Conservation (phyloP, 2,888 invertebrate genomes). For the Lycocerus yunnanus region DNA sequence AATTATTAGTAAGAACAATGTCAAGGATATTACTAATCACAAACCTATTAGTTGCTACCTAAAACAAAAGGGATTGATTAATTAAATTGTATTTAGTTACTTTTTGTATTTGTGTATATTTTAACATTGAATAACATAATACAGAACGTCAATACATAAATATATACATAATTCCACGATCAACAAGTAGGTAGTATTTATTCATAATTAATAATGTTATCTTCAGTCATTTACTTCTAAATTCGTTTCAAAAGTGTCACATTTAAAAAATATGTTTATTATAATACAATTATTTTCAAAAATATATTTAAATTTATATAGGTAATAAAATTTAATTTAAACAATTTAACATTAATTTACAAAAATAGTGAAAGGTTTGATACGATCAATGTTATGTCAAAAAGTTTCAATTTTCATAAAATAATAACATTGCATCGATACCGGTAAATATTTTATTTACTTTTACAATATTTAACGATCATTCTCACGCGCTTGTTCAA, state of each 20-base stretch:
- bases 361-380: neutral
- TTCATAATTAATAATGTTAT: slow-evolving; percentile 11
- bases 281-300: neutral
- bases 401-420: neutral
- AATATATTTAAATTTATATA: neutral
- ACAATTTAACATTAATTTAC: neutral
- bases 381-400: neutral
- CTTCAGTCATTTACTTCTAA: slow-evolving; percentile 19
- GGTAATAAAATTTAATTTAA: neutral
- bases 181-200: slow-evolving; percentile 13
- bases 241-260: slow-evolving; percentile 7
- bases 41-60: neutral
- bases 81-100: neutral
- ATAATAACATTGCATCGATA: neutral
- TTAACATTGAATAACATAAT: slow-evolving; percentile 22
- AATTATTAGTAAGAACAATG: neutral
- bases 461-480: neutral
- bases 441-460: neutral
- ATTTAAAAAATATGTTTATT: neutral
- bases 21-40: neutral
- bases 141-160: slow-evolving; percentile 27
- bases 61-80: neutral
- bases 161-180: slow-evolving; percentile 25
- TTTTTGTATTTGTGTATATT: slow-evolving; percentile 7
- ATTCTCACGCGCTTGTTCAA: neutral